Evolutionary conservation across 2,797 vertebrate genomes (phyloP), one percentile per base, ranked within the genome.

Genomic region (Lepilemur ruficaudatus): DNA sequence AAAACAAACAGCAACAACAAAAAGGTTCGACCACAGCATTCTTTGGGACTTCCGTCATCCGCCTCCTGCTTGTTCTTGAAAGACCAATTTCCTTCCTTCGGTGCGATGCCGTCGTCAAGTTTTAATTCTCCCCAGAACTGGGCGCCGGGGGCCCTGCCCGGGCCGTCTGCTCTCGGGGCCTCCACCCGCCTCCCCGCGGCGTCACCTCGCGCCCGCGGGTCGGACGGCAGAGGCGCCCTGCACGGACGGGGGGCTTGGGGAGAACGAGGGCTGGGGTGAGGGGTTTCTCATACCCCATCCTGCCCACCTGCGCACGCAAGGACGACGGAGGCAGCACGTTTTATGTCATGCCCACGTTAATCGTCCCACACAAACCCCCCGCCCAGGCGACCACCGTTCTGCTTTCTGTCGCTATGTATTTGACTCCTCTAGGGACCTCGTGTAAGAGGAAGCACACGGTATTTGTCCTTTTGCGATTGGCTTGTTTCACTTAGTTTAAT

Each of bases 21-120:
- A 98, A 98, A 95, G 96, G 97, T 98, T 98, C 98, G 98, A 98
- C 98, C 98, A 97, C 98, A 76, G 94, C 98, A 98, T 99, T 99
- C 99, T 98, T 98, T 76, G 94, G 96, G 98, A 96, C 97, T 98
- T 98, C 96, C 98, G 98, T 99, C 99, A 99, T 98, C 95, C 94
- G 96, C 97, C 95, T 92, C 95, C 75, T 32, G 4, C 90, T 93
- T 81, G 89, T 57, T 94, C 94, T 96, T 89, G 81, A 88, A 88
- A 93, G 96, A 96, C 63, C 12, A 14, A 79, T 97, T 98, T 94
- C 86, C 94, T 96, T 97, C 96, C 97, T 95, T 88, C 18, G 1
- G 59, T 52, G 76, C 85, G 87, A 83, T 93, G 76, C 92, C 95
- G 92, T 98, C 76, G 63, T 96, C 97, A 86, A 92, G 94, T 96